Evolutionary conservation across 2,888 invertebrate genomes (phyloP), one percentile per base, ranked within the genome.

Genomic region (Agrochola litura): DNA sequence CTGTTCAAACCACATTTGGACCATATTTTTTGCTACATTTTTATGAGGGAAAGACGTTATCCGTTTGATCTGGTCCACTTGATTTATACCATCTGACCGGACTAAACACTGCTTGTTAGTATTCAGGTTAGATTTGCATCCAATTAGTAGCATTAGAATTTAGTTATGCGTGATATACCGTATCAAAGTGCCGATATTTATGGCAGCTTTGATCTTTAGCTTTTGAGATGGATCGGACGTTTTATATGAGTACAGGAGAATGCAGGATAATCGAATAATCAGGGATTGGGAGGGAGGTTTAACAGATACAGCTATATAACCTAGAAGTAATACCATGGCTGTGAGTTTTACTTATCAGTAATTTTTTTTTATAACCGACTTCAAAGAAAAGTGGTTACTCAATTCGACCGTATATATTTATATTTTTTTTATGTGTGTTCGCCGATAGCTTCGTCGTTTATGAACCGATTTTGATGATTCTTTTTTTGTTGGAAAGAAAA

Each of bases 61-160:
- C 95, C 91, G 79, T 88, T 87, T 90, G 91, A 95, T 95, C 95
- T 94, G 89, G 84, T 92, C 91, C 88, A 72, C 77, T 88, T 96
- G 96, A 96, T 96, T 96, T 96, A 96, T 94, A 81, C 87, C 85
- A 88, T 86, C 85, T 90, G 88, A 89, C 87, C 92, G 89, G 85
- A 88, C 91, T 92, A 93, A 93, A 89, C 92, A 92, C 91, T 90
- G 90, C 95, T 95, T 94, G 95, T 96, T 96, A 95, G 95, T 92
- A 95, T 95, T 93, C 95, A 92, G 88, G 85, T 87, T 89, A 92
- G 93, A 96, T 96, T 95, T 96, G 93, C 96, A 96, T 96, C 93
- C 95, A 93, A 95, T 96, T 93, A 92, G 90, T 88, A 88, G 86
- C 84, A 92, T 95, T 94, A 92, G 92, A 92, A 91, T 92, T 91